Evolutionary conservation across 37 sponge, comb jelly and placozoan genomes (phyloP).

Genomic region (Spongilla lacustris): DNA sequence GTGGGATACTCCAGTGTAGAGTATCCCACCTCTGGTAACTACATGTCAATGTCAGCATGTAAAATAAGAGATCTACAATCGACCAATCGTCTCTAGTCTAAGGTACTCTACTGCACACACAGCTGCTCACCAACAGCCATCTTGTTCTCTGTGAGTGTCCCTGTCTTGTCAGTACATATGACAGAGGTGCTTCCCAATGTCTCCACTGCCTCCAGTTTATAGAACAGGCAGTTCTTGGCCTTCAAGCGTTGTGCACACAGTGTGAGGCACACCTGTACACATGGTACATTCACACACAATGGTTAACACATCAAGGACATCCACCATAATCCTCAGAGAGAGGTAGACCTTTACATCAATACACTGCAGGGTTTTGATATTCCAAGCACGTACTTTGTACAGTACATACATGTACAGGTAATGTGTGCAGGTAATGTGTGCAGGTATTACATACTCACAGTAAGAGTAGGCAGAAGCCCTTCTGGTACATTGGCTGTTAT

Average conservation of each 20-base stretch:
- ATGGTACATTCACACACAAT: background rate
- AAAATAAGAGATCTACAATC: too few species aligned
- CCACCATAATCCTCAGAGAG: too few species aligned
- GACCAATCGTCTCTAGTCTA: too few species aligned
- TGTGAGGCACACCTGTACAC: constrained; percentile 89
- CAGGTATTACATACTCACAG: constrained; percentile 56
- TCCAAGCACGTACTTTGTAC: too few species aligned
- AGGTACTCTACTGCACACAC: too few species aligned
- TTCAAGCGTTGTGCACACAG: constrained; percentile 96
- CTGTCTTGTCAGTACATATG: constrained; percentile 98
- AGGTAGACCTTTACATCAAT: too few species aligned
- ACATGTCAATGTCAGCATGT: too few species aligned
- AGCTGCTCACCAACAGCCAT: constrained; percentile 89
- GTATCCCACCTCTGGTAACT: too few species aligned
- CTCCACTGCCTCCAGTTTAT: constrained; percentile 98
- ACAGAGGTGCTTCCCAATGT: constrained; percentile 96
- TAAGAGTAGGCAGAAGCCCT: constrained; percentile 96
- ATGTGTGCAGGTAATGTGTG: background rate
- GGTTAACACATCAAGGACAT: too few species aligned
- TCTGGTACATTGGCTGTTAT: constrained; percentile 98
- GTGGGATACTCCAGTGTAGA: too few species aligned
- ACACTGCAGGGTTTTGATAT: too few species aligned
- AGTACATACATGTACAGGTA: too few species aligned
- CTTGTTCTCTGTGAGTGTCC: constrained; percentile 96
- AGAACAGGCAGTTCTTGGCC: constrained; percentile 89